phyloP scores from a whole-genome alignment of 2,888 invertebrate genomes.

The Drosophila meridiana region DNA sequence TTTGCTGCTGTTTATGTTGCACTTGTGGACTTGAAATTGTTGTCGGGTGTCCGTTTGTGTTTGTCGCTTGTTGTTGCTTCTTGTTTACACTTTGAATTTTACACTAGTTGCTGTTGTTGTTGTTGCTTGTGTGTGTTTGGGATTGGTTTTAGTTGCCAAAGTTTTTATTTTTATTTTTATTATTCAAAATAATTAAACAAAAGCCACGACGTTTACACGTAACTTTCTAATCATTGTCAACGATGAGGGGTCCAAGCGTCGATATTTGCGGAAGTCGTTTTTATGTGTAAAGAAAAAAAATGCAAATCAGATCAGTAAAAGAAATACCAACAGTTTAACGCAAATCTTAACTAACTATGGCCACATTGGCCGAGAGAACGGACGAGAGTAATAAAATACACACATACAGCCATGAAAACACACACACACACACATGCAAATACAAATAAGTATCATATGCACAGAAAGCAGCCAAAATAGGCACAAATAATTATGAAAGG shows the following conservation, averaged over 20 bases:
- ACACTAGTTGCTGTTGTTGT: conserved; percentile 65
- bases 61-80: conserved; percentile 38
- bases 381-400: conserved; percentile 52
- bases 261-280: conserved; percentile 29
- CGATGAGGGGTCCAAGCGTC: conserved; percentile 18
- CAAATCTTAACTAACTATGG: conserved; percentile 46
- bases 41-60: conserved; percentile 34
- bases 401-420: not conserved
- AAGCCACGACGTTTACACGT: conserved; percentile 84
- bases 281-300: conserved; percentile 31
- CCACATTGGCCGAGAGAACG: conserved; percentile 54
- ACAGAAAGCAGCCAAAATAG: conserved; percentile 58
- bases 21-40: conserved; percentile 58
- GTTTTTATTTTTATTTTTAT: conserved; percentile 54
- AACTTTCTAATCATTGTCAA: conserved; percentile 81
- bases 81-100: conserved; percentile 66
- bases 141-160: conserved; percentile 75
- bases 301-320: conserved; percentile 45
- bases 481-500: conserved; percentile 78
- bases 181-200: conserved; percentile 79
- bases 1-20: conserved; percentile 77
- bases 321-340: conserved; percentile 50
- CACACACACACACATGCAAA: conserved; percentile 13
- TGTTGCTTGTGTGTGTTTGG: conserved; percentile 61
- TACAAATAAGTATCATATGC: conserved; percentile 4